Conservation (phyloP, 2,888 invertebrate species). For the Acheta domesticus region DNA sequence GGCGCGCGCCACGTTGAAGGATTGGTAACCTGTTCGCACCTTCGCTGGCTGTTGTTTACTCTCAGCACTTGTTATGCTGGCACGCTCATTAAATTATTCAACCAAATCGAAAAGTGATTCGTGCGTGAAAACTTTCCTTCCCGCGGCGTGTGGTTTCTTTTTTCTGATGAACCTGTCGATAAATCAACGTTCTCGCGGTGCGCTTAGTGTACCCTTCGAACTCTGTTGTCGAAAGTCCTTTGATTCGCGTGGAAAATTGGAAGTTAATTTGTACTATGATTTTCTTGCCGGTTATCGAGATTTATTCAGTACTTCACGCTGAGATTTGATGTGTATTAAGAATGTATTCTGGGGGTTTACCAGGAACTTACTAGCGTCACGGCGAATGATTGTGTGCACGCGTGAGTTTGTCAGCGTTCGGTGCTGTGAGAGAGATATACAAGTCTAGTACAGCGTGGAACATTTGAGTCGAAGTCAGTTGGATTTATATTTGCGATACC, state of each 20-base stretch:
- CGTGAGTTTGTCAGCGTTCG: too few species aligned
- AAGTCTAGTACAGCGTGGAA: too few species aligned
- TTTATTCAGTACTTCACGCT: too few species aligned
- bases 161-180: background rate
- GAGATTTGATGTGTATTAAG: too few species aligned
- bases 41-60: conserved; percentile 6
- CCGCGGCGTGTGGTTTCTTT: background rate
- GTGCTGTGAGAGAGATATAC: too few species aligned
- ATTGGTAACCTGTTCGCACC: conserved; percentile 10
- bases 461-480: too few species aligned
- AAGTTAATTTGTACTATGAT: background rate
- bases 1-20: background rate
- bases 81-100: conserved; percentile 18
- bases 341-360: too few species aligned
- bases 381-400: too few species aligned
- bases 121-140: conserved; percentile 18
- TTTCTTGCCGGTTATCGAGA: too few species aligned
- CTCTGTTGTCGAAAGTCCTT: background rate
- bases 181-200: background rate
- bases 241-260: background rate
- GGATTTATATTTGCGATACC: too few species aligned
- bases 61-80: background rate
- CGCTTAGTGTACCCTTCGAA: background rate
- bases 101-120: conserved; percentile 7
- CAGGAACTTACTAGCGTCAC: too few species aligned